These are phyloP conservation scores for Octonoba sinensis DNA, from an alignment of 2,888 invertebrate species.

Conservation along the genomic window DNA sequence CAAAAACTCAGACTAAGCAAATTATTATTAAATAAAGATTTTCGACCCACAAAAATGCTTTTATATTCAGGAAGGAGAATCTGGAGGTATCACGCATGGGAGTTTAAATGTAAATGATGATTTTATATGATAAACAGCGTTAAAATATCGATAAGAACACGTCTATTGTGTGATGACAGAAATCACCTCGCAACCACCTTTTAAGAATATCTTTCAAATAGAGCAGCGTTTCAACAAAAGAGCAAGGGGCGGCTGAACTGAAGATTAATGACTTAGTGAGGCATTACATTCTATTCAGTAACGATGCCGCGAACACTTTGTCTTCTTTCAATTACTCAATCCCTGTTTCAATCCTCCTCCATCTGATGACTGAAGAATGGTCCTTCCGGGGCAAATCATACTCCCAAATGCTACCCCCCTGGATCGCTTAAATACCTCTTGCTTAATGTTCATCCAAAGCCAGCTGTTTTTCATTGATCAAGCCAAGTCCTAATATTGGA, in stretches of 20 bases:
- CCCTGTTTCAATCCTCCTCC: constrained; percentile 38
- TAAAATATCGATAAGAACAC: no score
- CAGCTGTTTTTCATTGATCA: constrained; percentile 52
- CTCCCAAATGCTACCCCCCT: constrained; percentile 25
- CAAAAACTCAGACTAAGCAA: no score
- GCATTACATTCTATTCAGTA: constrained; percentile 39
- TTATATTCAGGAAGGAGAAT: no score
- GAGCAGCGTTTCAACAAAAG: constrained; percentile 46
- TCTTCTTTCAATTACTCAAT: constrained; percentile 55
- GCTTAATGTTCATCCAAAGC: constrained; percentile 30
- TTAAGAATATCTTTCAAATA: constrained; percentile 44
- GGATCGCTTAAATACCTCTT: neutral
- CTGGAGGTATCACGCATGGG: no score
- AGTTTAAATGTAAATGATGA: no score
- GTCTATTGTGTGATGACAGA: no score
- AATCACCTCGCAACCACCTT: constrained; percentile 36
- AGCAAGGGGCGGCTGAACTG: constrained; percentile 27
- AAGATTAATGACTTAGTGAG: constrained; percentile 49
- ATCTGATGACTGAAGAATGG: constrained; percentile 6
- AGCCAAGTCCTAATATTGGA: constrained; percentile 29
- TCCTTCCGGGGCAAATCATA: constrained; percentile 5
- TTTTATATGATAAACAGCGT: no score
- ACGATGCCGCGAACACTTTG: constrained; percentile 42
- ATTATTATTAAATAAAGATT: no score
- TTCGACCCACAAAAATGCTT: no score